Evolutionary conservation across 2,888 invertebrate species (phyloP), one percentile per base, ranked within the genome.

Genomic region (Drosophila kambysellisi): DNA sequence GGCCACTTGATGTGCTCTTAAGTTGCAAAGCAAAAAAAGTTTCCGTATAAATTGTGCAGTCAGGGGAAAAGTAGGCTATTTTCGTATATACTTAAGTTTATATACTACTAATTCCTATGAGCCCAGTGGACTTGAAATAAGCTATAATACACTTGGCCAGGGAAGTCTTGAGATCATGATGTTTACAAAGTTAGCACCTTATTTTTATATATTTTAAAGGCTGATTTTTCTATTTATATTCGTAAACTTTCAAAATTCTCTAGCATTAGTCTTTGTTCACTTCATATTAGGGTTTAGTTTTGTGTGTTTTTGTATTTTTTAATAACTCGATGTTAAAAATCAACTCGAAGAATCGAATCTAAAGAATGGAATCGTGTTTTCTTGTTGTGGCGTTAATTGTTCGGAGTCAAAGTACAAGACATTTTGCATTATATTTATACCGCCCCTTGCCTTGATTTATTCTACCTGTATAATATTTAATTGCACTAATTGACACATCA

Each of bases 401-500:
- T 41, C n/a, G 4, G 8, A n/a, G 30, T 8, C 3, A 5, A 39
- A 54, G 5, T 39, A 17, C 15, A 17, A 29, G 15, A 37, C 20
- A 35, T 53, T 53, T 37, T 8, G 9, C 17, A 37, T 54, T 11
- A 39, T 20, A 30, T 15, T 20, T 9, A n/a, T 1, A 9, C 35
- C 17, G 33, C 25, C 53, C 60, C n/a, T 54, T 51, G n/a, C 20
- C 17, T 35, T 65, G 76, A 76, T 74, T 76, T 70, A 74, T 74
- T 41, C 39, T 12, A 17, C 53, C 37, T 58, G 46, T 33, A 58
- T 60, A 54, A 68, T 69, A 76, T 78, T 79, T 81, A 76, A 81
- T 69, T 70, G 53, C 71, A 79, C 79, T 84, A 84, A 84, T 84
- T 84, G 84, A 83, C 84, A 81, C 67, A 65, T 67, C 71, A 63